These are phyloP conservation scores for Pyrgilauda ruficollis DNA, from an alignment of 2,113 vertebrate species.

Conservation along the genomic window DNA sequence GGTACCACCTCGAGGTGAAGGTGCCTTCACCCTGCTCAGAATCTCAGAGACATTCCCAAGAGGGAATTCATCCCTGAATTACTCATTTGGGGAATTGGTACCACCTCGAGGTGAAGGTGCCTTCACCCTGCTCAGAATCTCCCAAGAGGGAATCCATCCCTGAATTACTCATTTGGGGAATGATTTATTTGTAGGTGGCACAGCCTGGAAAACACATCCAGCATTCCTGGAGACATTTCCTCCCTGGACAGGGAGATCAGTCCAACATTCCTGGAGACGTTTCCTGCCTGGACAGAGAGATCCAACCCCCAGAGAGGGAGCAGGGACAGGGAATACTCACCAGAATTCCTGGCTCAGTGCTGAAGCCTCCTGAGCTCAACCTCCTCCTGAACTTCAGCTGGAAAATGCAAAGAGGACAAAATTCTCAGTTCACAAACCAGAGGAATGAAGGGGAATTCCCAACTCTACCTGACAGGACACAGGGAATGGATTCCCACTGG, in stretches of 20 bases:
- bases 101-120: not conserved
- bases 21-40: not conserved
- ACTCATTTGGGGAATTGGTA: not conserved
- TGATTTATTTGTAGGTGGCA: not conserved
- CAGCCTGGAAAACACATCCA: not conserved
- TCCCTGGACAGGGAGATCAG: no score
- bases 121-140: not conserved
- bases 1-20: not conserved
- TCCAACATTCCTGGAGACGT: no score
- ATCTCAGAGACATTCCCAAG: not conserved
- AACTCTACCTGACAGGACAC: not conserved
- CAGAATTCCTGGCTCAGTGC: not conserved
- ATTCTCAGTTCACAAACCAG: not conserved
- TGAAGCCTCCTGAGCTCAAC: not conserved
- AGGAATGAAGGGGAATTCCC: not conserved
- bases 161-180: not conserved
- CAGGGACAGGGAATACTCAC: not conserved
- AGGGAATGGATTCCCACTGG: not conserved
- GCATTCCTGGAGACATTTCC: not conserved
- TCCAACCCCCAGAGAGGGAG: not conserved
- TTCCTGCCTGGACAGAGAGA: not conserved
- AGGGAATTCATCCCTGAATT: not conserved
- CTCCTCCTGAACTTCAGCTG: not conserved
- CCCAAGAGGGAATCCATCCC: not conserved
- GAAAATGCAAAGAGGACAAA: not conserved